A percentile compares a stretch with the other conserved stretches of the same genome.
phyloP scores from a whole-genome alignment of 2,797 vertebrate genomes.

The Oceanodroma leucorhoa region DNA sequence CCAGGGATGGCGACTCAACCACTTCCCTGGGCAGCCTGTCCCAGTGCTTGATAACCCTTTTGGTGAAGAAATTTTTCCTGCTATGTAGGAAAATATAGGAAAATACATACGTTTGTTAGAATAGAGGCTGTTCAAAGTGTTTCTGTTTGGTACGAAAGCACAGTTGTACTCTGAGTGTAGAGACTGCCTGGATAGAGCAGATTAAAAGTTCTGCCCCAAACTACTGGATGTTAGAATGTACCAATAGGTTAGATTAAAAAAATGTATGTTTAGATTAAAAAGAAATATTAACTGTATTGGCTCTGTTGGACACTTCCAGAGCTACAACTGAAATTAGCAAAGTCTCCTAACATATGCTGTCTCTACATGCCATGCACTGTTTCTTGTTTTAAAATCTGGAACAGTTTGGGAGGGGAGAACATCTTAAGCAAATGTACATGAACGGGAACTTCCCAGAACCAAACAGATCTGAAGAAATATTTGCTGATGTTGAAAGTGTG shows the following conservation, averaged over 20 bases:
- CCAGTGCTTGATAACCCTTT: not conserved
- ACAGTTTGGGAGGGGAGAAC: not conserved
- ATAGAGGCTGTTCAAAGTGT: not conserved
- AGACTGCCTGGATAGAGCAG: not conserved
- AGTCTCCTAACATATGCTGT: not conserved
- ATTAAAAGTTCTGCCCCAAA: not conserved
- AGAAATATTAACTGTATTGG: not conserved
- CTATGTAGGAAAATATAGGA: not conserved
- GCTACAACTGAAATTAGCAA: not conserved
- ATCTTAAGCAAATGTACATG: not conserved
- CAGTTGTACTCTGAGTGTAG: not conserved
- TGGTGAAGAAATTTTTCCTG: not conserved
- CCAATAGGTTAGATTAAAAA: not conserved
- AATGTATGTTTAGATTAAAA: not conserved
- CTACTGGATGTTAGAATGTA: not conserved
- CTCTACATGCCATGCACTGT: not conserved
- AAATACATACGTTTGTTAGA: not conserved
- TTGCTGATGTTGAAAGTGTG: not conserved
- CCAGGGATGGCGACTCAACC: not conserved
- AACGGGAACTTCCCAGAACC: not conserved
- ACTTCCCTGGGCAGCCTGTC: not conserved
- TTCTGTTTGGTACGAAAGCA: not conserved
- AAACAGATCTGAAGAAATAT: not conserved
- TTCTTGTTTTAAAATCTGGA: conserved; percentile 12
- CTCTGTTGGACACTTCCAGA: not conserved